Conservation (phyloP, 2,797 vertebrate species). For the Premnoplex brunnescens region DNA sequence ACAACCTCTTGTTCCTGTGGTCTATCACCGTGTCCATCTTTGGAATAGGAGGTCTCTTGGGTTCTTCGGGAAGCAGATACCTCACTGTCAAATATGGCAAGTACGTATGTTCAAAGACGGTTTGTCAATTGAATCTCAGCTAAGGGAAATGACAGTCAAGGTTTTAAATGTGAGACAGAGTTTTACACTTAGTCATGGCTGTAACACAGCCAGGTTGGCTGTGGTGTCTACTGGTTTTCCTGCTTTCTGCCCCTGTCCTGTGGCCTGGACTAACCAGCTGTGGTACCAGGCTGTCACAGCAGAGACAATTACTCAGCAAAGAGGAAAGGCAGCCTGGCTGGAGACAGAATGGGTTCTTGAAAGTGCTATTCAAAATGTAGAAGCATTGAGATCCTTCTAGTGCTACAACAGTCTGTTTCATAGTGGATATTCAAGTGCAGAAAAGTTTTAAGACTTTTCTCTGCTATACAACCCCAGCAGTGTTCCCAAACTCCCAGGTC, state of each 20-base stretch:
- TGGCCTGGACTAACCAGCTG: not conserved
- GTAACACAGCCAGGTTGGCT: not conserved
- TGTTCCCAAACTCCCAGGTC: not conserved
- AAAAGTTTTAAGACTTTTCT: not conserved
- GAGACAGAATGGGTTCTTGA: not conserved
- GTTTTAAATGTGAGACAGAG: not conserved
- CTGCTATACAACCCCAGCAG: not conserved
- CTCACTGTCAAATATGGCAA: conserved; percentile 87
- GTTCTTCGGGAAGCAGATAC: conserved; percentile 87
- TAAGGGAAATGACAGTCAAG: not conserved
- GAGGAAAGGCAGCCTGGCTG: not conserved
- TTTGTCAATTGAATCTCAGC: not conserved
- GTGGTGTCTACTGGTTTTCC: not conserved
- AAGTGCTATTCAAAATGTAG: not conserved
- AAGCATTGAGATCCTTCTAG: not conserved
- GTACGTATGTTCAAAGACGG: conserved; percentile 71
- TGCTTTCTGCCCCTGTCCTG: not conserved
- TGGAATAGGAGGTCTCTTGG: conserved; percentile 86
- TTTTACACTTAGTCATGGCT: not conserved
- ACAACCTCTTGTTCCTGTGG: conserved; percentile 87
- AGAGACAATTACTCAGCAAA: not conserved
- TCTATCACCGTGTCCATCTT: conserved; percentile 88
- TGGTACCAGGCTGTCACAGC: not conserved
- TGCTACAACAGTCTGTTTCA: not conserved
- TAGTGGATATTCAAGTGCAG: not conserved